phyloP scores from a whole-genome alignment of 2,888 invertebrate species.

The Drosophila testacea region DNA sequence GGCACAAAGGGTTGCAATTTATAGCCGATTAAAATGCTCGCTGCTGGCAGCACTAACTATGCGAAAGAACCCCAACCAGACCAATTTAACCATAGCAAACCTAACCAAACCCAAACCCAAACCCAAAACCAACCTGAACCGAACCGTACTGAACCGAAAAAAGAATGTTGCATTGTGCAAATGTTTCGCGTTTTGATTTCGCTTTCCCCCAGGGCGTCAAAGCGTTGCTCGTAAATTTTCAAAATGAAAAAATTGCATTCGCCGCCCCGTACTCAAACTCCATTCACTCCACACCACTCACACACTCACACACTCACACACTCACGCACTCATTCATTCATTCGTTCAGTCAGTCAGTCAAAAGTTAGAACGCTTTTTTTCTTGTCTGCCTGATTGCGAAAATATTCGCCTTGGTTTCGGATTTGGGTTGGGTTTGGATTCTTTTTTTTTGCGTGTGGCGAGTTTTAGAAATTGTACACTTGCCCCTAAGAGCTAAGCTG shows the following conservation, averaged over 20 bases:
- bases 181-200: slow-evolving; percentile 64
- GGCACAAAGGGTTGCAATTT: slow-evolving; percentile 76
- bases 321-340: slow-evolving; percentile 21
- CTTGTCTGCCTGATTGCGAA: slow-evolving; percentile 45
- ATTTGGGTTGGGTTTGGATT: slow-evolving; percentile 7
- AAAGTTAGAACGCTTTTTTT: slow-evolving; percentile 56
- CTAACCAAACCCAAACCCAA: slow-evolving; percentile 3
- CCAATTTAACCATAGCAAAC: background rate
- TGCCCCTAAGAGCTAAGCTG: slow-evolving; percentile 48
- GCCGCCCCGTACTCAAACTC: slow-evolving; percentile 28
- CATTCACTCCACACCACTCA: slow-evolving; percentile 19
- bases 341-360: slow-evolving; percentile 51
- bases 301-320: slow-evolving; percentile 13
- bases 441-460: background rate
- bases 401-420: slow-evolving; percentile 45
- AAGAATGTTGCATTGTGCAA: slow-evolving; percentile 52
- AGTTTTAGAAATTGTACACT: slow-evolving; percentile 34
- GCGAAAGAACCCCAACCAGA: slow-evolving; percentile 7
- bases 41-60: slow-evolving; percentile 49
- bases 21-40: slow-evolving; percentile 72
- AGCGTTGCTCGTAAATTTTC: slow-evolving; percentile 58
- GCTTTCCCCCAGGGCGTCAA: slow-evolving; percentile 44
- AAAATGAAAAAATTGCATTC: slow-evolving; percentile 57
- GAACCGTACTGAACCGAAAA: slow-evolving; percentile 5
- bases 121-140: slow-evolving; percentile 3